phyloP scores from a whole-genome alignment of 2,113 vertebrate genomes.

The Tretioscincus oriximinensis region DNA sequence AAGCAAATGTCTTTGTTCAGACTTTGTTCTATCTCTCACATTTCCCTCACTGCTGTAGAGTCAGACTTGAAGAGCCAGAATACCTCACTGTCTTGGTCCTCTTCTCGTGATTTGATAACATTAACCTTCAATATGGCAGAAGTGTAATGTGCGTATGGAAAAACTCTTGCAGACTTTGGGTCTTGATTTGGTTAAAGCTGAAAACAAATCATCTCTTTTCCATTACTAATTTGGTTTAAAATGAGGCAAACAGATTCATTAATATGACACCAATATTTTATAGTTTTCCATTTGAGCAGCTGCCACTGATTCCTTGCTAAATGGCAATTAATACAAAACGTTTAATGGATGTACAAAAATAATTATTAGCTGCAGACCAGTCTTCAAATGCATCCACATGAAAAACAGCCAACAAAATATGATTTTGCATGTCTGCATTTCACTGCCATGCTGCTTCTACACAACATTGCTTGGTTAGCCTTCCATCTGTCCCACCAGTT shows the following conservation, averaged over 20 bases:
- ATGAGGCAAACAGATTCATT: not conserved
- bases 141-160: no score
- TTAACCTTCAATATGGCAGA: no score
- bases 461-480: not conserved
- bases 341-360: not conserved
- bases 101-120: no score
- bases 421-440: no score
- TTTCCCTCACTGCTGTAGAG: no score
- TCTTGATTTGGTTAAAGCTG: not conserved
- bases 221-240: not conserved
- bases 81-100: no score
- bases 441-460: not conserved
- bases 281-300: not conserved
- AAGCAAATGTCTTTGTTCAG: no score
- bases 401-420: no score
- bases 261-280: not conserved
- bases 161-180: no score
- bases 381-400: not conserved
- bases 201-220: not conserved
- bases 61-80: no score
- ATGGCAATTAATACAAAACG: not conserved
- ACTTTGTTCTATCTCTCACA: no score
- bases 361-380: not conserved
- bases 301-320: not conserved
- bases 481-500: not conserved